Evolutionary conservation across 2,113 vertebrate species (phyloP), one percentile per base, ranked within the genome.

Genomic region (Elachura formosa): DNA sequence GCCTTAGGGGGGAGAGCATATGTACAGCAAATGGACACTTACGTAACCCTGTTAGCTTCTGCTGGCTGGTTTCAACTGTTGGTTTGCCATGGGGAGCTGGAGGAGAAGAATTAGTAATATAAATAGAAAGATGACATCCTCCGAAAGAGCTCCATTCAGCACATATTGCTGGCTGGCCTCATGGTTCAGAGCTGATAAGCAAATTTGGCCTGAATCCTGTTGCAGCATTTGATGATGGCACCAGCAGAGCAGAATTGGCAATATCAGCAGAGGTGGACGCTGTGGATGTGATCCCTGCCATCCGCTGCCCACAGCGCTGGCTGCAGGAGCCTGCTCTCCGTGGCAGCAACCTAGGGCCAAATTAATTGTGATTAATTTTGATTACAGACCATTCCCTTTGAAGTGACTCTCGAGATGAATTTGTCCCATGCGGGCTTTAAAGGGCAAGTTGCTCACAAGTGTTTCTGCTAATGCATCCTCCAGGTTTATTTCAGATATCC

Each of bases 91-190:
- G 12, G 94, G 93, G 94, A 74, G 68, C 33, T 86, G 85, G 71
- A 80, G 74, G 69, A 93, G 87, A 85, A 79, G 95, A 95, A 93
- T 95, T 61, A 49, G 82, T 56, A 74, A 71, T 81, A 93, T 92
- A 96, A 95, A 96, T 92, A 96, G 95, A 61, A 94, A 64, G 92
- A 90, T 90, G 91, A 95, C 96, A 88, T 95, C 93, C 95, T 96
- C 78, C 34, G 14, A 20, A 94, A 83, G 84, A 93, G 61, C 0
- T 0, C 72, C 79, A 55, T 91, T 94, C 87, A 92, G 90, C 92
- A 93, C 82, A 83, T 78, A 74, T 26, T 93, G 85, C 91, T 90
- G 84, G 56, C 85, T 94, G 87, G 68, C 93, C 90, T 83, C 72
- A 5, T 94, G 93, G 82, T 84, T 92, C 75, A 52, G 85, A 78